Evolutionary conservation across 2,888 invertebrate genomes (phyloP).

Genomic region (Nemotelus pantherinus): DNA sequence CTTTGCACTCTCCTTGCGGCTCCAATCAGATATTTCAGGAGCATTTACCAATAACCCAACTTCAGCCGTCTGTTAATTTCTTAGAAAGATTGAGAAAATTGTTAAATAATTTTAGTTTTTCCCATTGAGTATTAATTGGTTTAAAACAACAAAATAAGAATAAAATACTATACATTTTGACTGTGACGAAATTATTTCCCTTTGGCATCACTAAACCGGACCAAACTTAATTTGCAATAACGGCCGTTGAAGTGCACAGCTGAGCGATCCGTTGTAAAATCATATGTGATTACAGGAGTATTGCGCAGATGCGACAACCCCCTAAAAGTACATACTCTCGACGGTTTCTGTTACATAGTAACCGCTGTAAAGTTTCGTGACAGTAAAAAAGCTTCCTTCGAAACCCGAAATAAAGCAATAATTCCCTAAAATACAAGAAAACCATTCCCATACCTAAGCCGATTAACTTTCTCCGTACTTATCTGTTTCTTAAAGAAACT

Average conservation of each 20-base stretch:
- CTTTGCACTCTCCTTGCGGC: too few relatives aligned
- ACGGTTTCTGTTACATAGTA: not conserved
- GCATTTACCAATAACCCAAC: too few relatives aligned
- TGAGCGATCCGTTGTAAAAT: conserved; percentile 38
- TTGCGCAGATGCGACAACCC: conserved; percentile 18
- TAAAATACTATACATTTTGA: too few relatives aligned
- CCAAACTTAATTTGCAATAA: conserved; percentile 18
- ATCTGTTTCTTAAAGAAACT: too few relatives aligned
- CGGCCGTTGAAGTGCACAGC: conserved; percentile 21
- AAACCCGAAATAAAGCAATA: not conserved
- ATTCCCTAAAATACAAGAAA: not conserved
- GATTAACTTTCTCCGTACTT: too few relatives aligned
- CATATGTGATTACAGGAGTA: conserved; percentile 27
- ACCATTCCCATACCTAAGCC: not conserved
- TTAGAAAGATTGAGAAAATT: too few relatives aligned
- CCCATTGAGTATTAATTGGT: too few relatives aligned
- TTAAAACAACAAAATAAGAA: too few relatives aligned
- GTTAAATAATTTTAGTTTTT: too few relatives aligned
- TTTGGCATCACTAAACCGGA: conserved; percentile 8
- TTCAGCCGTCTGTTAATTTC: too few relatives aligned
- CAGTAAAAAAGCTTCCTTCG: conserved; percentile 16
- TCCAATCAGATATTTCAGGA: too few relatives aligned
- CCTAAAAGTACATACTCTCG: not conserved
- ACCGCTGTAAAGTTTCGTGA: not conserved
- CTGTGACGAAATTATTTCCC: not conserved